These are phyloP conservation scores for Calidris pugnax DNA, from an alignment of 2,113 vertebrate genomes.

Conservation along the genomic window DNA sequence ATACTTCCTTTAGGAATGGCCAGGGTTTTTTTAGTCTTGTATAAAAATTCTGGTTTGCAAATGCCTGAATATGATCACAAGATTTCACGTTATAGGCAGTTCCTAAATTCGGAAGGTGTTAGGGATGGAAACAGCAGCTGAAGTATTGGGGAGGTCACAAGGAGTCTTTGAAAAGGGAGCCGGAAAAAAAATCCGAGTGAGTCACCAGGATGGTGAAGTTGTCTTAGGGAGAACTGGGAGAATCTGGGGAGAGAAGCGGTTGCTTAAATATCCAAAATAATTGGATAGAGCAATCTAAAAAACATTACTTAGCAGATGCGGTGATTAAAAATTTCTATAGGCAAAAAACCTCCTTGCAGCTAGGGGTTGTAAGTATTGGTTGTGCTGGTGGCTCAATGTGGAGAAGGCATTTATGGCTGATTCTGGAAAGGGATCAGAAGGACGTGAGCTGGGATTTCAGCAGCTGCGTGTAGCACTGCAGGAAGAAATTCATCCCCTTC, in stretches of 20 bases:
- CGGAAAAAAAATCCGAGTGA: background rate
- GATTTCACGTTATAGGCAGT: background rate
- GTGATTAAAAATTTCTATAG: background rate
- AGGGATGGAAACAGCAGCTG: background rate
- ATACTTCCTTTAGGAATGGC: background rate
- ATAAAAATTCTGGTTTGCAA: background rate
- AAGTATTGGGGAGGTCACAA: background rate
- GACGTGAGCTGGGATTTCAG: fast-evolving
- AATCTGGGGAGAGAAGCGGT: background rate
- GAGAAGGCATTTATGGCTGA: background rate
- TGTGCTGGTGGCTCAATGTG: background rate
- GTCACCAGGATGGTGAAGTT: background rate
- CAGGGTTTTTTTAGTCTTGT: background rate
- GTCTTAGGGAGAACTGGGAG: background rate
- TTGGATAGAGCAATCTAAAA: background rate
- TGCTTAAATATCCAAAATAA: background rate
- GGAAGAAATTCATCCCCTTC: background rate
- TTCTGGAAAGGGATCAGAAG: background rate
- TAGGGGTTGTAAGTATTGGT: background rate
- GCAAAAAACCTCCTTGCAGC: background rate
- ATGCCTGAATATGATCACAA: background rate
- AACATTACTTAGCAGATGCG: background rate
- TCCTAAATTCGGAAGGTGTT: background rate
- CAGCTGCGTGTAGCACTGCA: fast-evolving
- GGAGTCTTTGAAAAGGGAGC: background rate